Base-by-base conservation (phyloP, 1,140 invertebrate genomes). In the Anastrepha ludens region DNA sequence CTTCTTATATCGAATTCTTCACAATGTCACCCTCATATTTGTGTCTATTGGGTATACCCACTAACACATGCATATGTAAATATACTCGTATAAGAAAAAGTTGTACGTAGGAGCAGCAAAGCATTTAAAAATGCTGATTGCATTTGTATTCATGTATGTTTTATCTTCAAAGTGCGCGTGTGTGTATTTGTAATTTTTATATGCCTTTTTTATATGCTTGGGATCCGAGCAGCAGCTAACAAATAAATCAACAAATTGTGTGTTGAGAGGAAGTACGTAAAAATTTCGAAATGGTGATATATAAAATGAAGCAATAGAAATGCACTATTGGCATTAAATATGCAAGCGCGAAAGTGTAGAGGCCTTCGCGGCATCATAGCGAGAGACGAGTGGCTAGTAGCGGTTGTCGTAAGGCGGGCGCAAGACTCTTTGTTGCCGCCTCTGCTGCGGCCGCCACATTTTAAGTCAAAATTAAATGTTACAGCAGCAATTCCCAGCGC, bases 111-210 rank as follows among this genome's bases (percentile, higher is more conserved):
- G 70, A 74, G 44, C 70, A 74, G 70, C 70, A 50, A 74, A 74
- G 41, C n/a, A 74, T 74, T 74, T 74, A 74, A 74, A 74, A 74
- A 74, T 74, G 59, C 65, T 87, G 86, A 65, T 47, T 67, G 47
- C 20, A 65, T 64, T 50, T 85, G 15, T 29, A 41, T 59, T 9
- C 62, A 55, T 87, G n/a, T 15, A 60, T 85, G 6, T 41, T 64
- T n/a, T 50, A 9, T 62, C n/a, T 29, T 78, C 4, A n/a, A 17
- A 64, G 60, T 67, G 50, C 20, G 60, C 50, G 58, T 65, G n/a
- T 64, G 60, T 86, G 60, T 47, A 13, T 65, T 15, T 86, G 44
- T 74, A 17, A 41, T 50, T n/a, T 1, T 4, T n/a, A 29, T 29
- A 29, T 1, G 29, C 29, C 29, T 29, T 29, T 29, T 29, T 29